These are phyloP conservation scores for Gopherus flavomarginatus DNA, from an alignment of 2,113 vertebrate species.

Conservation along the genomic window DNA sequence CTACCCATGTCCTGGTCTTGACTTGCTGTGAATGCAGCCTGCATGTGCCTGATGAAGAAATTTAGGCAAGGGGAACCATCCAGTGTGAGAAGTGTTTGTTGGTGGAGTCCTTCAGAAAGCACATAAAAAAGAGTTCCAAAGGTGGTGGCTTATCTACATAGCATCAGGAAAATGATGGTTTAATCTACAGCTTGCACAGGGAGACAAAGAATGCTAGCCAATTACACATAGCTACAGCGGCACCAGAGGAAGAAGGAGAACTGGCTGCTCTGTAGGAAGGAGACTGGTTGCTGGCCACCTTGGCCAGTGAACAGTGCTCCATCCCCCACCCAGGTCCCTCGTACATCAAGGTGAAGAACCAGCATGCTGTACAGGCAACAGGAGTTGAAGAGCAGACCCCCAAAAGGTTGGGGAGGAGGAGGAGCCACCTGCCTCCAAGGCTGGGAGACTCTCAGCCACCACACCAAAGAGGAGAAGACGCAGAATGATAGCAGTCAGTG, in stretches of 20 bases:
- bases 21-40: not conserved
- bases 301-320: not conserved
- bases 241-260: not conserved
- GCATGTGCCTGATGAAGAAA: not conserved
- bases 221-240: not conserved
- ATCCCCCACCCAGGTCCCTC: not conserved
- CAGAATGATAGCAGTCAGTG: not conserved
- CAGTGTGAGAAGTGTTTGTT: not conserved
- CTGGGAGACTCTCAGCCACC: not conserved
- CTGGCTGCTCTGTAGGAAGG: not conserved
- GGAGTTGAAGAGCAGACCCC: not conserved
- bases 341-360: not conserved
- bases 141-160: not conserved
- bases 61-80: not conserved
- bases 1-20: not conserved
- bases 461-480: not conserved
- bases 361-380: not conserved
- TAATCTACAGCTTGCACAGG: not conserved
- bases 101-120: not conserved
- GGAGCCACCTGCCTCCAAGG: not conserved
- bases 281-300: not conserved
- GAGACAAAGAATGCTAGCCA: not conserved
- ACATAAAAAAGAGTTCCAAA: not conserved
- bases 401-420: not conserved
- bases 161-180: not conserved